Conservation (phyloP, 2,888 invertebrate genomes). For the Eristalis arbustorum region DNA sequence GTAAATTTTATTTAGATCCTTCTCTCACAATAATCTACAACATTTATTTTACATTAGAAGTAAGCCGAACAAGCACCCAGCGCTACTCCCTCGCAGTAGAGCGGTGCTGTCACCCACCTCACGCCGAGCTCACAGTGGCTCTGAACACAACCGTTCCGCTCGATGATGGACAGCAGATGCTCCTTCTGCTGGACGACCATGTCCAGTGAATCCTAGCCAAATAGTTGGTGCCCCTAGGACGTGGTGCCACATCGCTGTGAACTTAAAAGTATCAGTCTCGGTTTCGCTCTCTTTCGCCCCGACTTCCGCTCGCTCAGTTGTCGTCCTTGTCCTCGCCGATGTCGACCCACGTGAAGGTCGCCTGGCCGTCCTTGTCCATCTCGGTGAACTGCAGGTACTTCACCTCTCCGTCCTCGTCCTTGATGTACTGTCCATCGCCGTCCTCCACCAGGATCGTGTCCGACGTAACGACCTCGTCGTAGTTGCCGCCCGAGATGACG, state of each 20-base stretch:
- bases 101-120: neutral
- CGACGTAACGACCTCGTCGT: slow-evolving; percentile 50
- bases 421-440: slow-evolving; percentile 71
- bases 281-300: neutral
- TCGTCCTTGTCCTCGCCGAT: slow-evolving; percentile 65
- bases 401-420: slow-evolving; percentile 71
- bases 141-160: neutral
- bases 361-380: slow-evolving; percentile 72
- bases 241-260: neutral
- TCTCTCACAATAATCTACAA: neutral
- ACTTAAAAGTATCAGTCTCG: slow-evolving; percentile 62
- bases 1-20: neutral
- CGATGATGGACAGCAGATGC: neutral
- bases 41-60: neutral
- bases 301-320: slow-evolving; percentile 12
- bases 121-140: neutral
- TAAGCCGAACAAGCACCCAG: neutral
- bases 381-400: slow-evolving; percentile 74
- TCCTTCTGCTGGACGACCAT: neutral
- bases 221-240: neutral
- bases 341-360: slow-evolving; percentile 73
- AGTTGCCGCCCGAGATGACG: neutral
- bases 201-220: neutral
- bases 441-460: slow-evolving; percentile 62
- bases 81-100: neutral